Base-by-base conservation (phyloP, 2,113 vertebrate genomes). In the Sturnus vulgaris region DNA sequence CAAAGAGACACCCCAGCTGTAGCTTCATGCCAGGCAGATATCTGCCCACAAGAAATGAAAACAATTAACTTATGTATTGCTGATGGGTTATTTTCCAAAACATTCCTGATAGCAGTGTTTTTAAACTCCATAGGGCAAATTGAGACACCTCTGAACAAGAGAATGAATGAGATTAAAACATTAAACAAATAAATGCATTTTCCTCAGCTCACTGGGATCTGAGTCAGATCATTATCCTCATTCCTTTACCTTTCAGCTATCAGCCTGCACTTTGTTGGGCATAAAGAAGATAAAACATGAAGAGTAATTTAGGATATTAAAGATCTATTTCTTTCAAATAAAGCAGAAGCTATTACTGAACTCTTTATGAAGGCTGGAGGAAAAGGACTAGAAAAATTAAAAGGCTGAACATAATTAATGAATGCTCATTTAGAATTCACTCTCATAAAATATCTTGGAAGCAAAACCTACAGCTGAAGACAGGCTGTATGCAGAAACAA, bases 361-460 rank as follows among this genome's bases (percentile, higher is more conserved):
- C 65, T 86, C 64, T 78, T 79, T 82, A 65, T 52, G 42, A 90
- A 96, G 80, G 46, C 82, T 77, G 21, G 27, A 91, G 50, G 71
- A 81, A 90, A 86, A 96, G 27, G 42, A 88, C 68, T 52, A 90
- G 86, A 91, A 92, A 94, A 93, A 89, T 91, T 91, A 90, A 95
- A 94, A 92, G 63, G 33, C 59, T 92, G 81, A 76, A 86, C 65
- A 93, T 85, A 86, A 93, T 92, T 96, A 96, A 95, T 85, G 92
- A 86, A 89, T 71, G 40, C 18, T 94, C 77, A 85, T 89, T 95
- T 92, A 91, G 50, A 91, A 88, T 5, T 92, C 42, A 6, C 82
- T 69, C 59, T 79, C 52, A 33, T 91, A 72, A 60, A 95, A 42
- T n/a, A 78, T 28, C 78, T 92, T 37, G 46, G 76, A 94, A 94